A percentile compares a stretch with the other conserved stretches of the same genome.
These are phyloP conservation scores for Elephantulus edwardii DNA, from an alignment of 2,113 vertebrate genomes.

Conservation along the genomic window DNA sequence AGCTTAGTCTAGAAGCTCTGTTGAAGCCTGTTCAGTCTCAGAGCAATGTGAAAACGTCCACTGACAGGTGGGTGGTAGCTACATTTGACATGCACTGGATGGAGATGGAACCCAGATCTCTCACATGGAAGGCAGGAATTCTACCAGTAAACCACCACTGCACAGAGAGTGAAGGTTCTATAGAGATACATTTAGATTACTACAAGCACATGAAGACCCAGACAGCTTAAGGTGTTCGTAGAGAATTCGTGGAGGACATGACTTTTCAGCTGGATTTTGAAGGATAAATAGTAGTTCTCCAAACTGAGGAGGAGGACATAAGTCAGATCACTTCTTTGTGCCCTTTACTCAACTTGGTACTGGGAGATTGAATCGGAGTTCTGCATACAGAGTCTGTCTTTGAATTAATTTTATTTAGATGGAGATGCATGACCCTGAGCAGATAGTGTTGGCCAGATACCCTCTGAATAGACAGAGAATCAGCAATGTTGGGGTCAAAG, in stretches of 20 bases:
- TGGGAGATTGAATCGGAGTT: background rate
- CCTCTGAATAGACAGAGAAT: background rate
- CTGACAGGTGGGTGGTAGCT: background rate
- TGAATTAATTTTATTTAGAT: background rate
- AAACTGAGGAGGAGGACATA: background rate
- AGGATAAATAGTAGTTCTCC: constrained; percentile 27
- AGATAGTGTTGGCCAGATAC: too few relatives aligned
- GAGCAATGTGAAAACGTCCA: background rate
- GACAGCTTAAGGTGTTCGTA: background rate
- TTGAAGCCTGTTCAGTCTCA: background rate
- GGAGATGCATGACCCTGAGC: background rate
- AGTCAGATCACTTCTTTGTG: background rate
- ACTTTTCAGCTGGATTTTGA: constrained; percentile 6
- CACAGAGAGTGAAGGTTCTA: background rate
- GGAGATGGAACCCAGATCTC: background rate
- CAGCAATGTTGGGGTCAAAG: background rate
- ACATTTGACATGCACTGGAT: background rate
- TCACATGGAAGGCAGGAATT: background rate
- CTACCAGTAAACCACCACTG: background rate
- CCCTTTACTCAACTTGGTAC: background rate
- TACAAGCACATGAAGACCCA: background rate
- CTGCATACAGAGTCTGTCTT: background rate
- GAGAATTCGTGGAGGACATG: background rate
- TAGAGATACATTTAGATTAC: background rate
- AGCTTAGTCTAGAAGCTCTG: background rate